Percentiles rank a stretch among this genome's conserved stretches.
Evolutionary conservation across 2,888 invertebrate genomes (phyloP).

Genomic region (Dasypogon diadema): DNA sequence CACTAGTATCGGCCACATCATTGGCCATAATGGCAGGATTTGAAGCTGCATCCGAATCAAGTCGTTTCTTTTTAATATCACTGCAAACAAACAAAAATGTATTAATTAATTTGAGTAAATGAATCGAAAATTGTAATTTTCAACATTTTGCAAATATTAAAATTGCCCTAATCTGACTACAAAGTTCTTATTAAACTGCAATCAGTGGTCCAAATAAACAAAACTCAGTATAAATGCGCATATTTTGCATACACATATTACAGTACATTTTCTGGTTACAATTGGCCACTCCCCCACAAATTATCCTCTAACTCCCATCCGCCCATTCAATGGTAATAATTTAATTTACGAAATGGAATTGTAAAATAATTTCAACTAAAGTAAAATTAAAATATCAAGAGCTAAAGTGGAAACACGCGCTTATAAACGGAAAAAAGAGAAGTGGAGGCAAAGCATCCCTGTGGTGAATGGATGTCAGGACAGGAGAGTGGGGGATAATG

Average conservation of each 20-base stretch:
- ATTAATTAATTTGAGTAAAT: too few species aligned
- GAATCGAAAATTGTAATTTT: too few species aligned
- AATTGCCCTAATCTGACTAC: background rate
- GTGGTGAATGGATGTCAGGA: too few species aligned
- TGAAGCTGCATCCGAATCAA: constrained; percentile 61
- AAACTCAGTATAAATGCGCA: constrained; percentile 36
- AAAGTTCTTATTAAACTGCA: constrained; percentile 25
- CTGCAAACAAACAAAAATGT: constrained; percentile 59
- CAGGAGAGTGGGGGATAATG: background rate
- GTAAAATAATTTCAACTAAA: constrained; percentile 49
- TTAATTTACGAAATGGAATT: constrained; percentile 47
- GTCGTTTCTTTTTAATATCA: constrained; percentile 67
- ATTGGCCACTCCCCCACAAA: background rate
- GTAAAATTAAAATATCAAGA: constrained; percentile 37
- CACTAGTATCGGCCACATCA: constrained; percentile 61
- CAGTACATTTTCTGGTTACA: background rate
- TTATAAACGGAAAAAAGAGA: background rate
- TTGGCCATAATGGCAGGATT: constrained; percentile 61
- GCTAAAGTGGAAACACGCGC: background rate
- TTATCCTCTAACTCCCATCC: background rate
- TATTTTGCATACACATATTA: background rate
- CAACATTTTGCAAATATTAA: constrained; percentile 32
- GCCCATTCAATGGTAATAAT: constrained; percentile 19
- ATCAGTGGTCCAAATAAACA: constrained; percentile 16
- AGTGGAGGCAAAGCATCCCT: background rate